A percentile compares a stretch with the other conserved stretches of the same genome.
phyloP scores from a whole-genome alignment of 2,888 invertebrate genomes.

The Drosophila pegasa region DNA sequence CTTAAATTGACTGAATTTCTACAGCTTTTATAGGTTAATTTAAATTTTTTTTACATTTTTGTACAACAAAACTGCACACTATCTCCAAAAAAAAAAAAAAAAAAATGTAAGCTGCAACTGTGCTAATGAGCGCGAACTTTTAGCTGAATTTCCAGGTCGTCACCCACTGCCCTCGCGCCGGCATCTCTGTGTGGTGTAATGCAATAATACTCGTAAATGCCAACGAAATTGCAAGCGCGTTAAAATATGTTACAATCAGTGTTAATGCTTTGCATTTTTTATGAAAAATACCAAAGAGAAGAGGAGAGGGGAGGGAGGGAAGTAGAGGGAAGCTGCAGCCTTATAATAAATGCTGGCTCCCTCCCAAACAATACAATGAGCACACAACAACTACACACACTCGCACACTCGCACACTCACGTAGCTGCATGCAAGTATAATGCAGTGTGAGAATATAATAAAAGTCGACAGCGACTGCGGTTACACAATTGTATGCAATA shows the following conservation, averaged over 20 bases:
- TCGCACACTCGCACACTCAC: conserved; percentile 26
- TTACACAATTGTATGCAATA: conserved; percentile 57
- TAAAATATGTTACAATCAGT: conserved; percentile 75
- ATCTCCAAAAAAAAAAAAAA: neutral
- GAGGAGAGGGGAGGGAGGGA: neutral
- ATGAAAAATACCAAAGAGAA: conserved; percentile 65
- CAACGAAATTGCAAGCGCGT: conserved; percentile 57
- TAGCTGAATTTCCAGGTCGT: conserved; percentile 1
- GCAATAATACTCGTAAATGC: conserved; percentile 51
- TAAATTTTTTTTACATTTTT: neutral
- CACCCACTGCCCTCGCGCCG: neutral
- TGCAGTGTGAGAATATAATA: conserved; percentile 57
- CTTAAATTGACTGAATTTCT: neutral
- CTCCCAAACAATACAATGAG: conserved; percentile 40
- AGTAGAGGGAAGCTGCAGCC: neutral
- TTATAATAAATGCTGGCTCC: conserved; percentile 35
- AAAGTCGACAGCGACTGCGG: conserved; percentile 56
- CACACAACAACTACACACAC: conserved; percentile 55
- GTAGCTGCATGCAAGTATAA: conserved; percentile 17
- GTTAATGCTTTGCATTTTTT: conserved; percentile 75
- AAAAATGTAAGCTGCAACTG: conserved; percentile 6
- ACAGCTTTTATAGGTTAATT: neutral
- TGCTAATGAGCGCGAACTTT: conserved; percentile 54
- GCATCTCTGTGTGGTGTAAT: conserved; percentile 3
- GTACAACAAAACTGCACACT: neutral